These are phyloP conservation scores for Oriolus oriolus DNA, from an alignment of 2,113 vertebrate genomes.

Conservation along the genomic window DNA sequence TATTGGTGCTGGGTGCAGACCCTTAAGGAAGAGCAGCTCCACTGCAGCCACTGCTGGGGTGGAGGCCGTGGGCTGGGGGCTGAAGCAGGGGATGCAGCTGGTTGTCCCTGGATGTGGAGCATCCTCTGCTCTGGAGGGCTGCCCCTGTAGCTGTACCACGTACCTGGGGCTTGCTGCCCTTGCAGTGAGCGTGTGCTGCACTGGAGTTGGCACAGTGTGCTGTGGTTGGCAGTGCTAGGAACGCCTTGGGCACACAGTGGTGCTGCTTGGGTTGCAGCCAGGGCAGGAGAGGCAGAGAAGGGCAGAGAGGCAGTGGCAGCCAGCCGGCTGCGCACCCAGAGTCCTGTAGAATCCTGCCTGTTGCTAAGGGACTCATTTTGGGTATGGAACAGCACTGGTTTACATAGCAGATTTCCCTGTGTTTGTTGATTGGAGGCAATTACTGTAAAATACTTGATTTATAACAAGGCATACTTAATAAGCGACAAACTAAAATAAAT, in stretches of 20 bases:
- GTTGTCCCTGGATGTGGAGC: background rate
- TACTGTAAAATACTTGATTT: slow-evolving; percentile 57
- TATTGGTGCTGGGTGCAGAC: background rate
- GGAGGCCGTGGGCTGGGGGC: background rate
- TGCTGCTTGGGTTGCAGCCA: background rate
- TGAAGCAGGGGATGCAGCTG: background rate
- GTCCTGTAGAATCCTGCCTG: background rate
- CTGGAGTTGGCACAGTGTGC: background rate
- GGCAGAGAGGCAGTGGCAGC: background rate
- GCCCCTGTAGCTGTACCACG: background rate
- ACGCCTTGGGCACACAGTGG: background rate
- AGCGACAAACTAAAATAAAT: slow-evolving; percentile 43
- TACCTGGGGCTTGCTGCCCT: background rate
- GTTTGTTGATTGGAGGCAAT: slow-evolving; percentile 52
- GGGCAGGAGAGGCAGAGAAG: background rate
- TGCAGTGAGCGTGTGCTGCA: accelerated
- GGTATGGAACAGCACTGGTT: background rate
- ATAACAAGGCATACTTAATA: slow-evolving; percentile 44
- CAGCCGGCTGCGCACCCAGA: accelerated
- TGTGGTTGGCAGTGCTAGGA: background rate
- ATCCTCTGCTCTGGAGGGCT: background rate
- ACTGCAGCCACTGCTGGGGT: background rate
- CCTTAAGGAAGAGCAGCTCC: background rate
- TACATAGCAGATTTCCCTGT: background rate
- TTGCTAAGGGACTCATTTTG: background rate